These are phyloP conservation scores for Platygyra sinensis DNA, from an alignment of 64 coral and sea anemone genomes.

Conservation along the genomic window DNA sequence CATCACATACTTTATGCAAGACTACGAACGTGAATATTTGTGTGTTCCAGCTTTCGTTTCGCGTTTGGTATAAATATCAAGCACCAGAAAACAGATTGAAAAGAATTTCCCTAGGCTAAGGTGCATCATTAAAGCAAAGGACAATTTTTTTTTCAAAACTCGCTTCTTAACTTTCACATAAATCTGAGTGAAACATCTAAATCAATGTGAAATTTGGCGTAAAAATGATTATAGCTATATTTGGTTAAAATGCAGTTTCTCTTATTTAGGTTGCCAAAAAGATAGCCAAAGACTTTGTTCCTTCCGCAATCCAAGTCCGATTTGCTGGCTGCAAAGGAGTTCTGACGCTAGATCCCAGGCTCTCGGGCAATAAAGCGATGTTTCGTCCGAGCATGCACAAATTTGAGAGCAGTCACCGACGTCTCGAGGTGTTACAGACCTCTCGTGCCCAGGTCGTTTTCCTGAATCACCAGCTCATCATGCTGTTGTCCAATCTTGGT, in stretches of 20 bases:
- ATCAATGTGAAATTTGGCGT: too few species aligned
- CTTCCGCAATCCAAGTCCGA: slow-evolving; percentile 95
- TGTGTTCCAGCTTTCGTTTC: too few species aligned
- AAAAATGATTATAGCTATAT: too few species aligned
- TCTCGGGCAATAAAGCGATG: slow-evolving; percentile 54
- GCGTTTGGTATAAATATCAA: too few species aligned
- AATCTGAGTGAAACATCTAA: too few species aligned
- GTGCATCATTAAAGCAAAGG: neutral
- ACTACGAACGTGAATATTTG: neutral
- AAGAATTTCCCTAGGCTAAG: too few species aligned
- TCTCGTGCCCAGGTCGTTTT: slow-evolving; percentile 94
- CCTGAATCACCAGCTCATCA: slow-evolving; percentile 93
- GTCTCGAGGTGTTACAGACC: slow-evolving; percentile 92
- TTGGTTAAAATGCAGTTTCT: neutral
- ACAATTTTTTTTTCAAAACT: too few species aligned
- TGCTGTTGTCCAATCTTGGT: slow-evolving; percentile 94
- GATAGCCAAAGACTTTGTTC: slow-evolving; percentile 63
- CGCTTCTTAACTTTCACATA: too few species aligned
- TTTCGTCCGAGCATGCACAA: slow-evolving; percentile 95
- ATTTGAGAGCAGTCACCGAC: slow-evolving; percentile 81
- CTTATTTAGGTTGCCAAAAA: slow-evolving; percentile 60
- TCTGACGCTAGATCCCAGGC: slow-evolving; percentile 68
- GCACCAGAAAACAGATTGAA: too few species aligned
- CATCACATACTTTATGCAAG: neutral
- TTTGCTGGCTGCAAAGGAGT: slow-evolving; percentile 98